Percentiles rank a stretch among this genome's conserved stretches.
Evolutionary conservation across 2,113 vertebrate genomes (phyloP).

Genomic region (Tapirus terrestris): DNA sequence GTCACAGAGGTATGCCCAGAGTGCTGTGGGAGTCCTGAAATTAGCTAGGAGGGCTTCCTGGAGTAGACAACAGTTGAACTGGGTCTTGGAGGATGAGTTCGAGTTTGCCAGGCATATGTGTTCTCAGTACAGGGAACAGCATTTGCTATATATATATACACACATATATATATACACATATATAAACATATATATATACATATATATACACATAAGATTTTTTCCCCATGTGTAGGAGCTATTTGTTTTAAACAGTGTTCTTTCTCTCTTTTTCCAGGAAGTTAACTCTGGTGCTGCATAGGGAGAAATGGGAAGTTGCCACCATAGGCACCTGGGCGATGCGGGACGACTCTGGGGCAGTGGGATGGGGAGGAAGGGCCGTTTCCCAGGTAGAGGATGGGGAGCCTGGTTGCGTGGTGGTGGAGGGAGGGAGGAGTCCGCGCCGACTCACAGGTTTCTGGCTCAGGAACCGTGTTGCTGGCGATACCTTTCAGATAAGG

Average conservation of each 20-base stretch:
- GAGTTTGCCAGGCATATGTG: background rate
- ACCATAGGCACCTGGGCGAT: background rate
- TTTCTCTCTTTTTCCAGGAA: background rate
- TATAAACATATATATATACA: too few species aligned
- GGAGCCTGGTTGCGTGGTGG: background rate
- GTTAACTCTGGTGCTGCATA: background rate
- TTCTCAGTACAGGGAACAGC: background rate
- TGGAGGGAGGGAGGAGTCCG: background rate
- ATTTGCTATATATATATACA: background rate
- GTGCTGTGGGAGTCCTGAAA: background rate
- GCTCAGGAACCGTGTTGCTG: background rate
- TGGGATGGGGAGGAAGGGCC: background rate
- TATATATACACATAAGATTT: background rate
- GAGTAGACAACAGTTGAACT: background rate
- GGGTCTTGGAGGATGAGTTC: background rate
- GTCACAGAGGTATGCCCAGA: background rate
- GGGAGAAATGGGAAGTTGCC: background rate
- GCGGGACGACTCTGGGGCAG: background rate
- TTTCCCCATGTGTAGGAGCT: background rate
- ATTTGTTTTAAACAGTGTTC: slow-evolving; percentile 7
- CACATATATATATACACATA: too few species aligned
- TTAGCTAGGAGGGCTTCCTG: background rate
- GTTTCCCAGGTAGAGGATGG: background rate
- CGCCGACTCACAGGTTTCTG: slow-evolving; percentile 9
- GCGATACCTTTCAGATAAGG: slow-evolving; percentile 19